phyloP scores from a whole-genome alignment of 2,888 invertebrate genomes.

The Epicampocera succincta region DNA sequence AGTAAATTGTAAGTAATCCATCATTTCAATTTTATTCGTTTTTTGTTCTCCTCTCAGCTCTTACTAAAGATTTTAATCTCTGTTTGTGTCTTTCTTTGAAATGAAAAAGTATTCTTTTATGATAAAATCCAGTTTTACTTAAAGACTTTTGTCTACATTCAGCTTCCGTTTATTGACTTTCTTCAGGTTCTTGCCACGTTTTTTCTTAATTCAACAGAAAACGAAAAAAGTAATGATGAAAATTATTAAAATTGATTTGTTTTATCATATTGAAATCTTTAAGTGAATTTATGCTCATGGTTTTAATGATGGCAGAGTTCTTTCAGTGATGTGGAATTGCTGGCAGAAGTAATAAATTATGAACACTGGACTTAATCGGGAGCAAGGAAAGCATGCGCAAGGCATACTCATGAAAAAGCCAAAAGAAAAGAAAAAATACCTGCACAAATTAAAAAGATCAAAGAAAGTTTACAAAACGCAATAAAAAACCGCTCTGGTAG shows the following conservation, averaged over 20 bases:
- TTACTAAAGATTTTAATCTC: constrained; percentile 50
- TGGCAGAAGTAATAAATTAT: constrained; percentile 30
- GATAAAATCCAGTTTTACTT: constrained; percentile 19
- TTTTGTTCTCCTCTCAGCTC: constrained; percentile 4
- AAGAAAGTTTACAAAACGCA: background rate
- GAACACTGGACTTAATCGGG: constrained; percentile 15
- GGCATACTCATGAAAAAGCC: background rate
- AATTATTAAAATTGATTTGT: constrained; percentile 58
- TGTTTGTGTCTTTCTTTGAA: constrained; percentile 7
- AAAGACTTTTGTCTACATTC: constrained; percentile 1
- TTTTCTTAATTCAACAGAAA: background rate
- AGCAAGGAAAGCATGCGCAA: constrained; percentile 32
- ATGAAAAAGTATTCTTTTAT: background rate
- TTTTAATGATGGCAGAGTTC: constrained; percentile 35
- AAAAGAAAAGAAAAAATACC: background rate
- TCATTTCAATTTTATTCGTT: constrained; percentile 58
- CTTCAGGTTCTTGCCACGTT: constrained; percentile 1
- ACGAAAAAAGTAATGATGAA: constrained; percentile 48
- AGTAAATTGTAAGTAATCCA: constrained; percentile 67
- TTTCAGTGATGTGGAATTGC: constrained; percentile 41
- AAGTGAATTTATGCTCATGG: constrained; percentile 26
- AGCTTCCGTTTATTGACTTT: constrained; percentile 61
- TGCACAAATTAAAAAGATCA: background rate
- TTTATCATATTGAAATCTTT: constrained; percentile 52
- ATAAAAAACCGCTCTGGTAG: background rate